These are phyloP conservation scores for Seriola aureovittata DNA, from an alignment of 2,113 vertebrate genomes.

Conservation along the genomic window DNA sequence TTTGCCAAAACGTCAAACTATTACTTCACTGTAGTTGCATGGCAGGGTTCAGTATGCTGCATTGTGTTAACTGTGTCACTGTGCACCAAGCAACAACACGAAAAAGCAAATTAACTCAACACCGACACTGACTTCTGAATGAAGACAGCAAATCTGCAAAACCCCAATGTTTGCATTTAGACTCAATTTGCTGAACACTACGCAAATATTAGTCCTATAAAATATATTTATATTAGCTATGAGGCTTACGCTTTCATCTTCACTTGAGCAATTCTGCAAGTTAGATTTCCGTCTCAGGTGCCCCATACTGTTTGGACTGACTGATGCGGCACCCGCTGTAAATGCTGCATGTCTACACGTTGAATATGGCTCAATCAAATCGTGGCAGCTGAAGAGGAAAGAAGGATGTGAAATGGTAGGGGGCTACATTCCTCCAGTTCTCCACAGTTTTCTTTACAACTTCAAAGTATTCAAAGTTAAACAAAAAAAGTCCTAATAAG, in stretches of 20 bases:
- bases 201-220: conserved; percentile 56
- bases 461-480: conserved; percentile 55
- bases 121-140: conserved; percentile 42
- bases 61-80: conserved; percentile 41
- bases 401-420: conserved; percentile 61
- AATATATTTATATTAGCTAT: conserved; percentile 54
- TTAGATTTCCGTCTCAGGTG: conserved; percentile 45
- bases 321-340: conserved; percentile 30
- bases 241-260: conserved; percentile 47
- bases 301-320: conserved; percentile 42
- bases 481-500: conserved; percentile 38
- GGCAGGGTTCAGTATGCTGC: conserved; percentile 26
- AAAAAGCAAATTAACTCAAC: conserved; percentile 47
- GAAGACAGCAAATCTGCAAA: conserved; percentile 31
- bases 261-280: conserved; percentile 56
- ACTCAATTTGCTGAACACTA: conserved; percentile 41
- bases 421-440: conserved; percentile 74
- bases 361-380: conserved; percentile 77
- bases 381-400: conserved; percentile 61
- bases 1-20: conserved; percentile 10
- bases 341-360: conserved; percentile 48
- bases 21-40: conserved; percentile 23
- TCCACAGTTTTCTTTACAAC: conserved; percentile 76
- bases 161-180: conserved; percentile 19
- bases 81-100: conserved; percentile 8